Evolutionary conservation across 2,113 vertebrate genomes (phyloP).

Genomic region (Albula glossodonta): DNA sequence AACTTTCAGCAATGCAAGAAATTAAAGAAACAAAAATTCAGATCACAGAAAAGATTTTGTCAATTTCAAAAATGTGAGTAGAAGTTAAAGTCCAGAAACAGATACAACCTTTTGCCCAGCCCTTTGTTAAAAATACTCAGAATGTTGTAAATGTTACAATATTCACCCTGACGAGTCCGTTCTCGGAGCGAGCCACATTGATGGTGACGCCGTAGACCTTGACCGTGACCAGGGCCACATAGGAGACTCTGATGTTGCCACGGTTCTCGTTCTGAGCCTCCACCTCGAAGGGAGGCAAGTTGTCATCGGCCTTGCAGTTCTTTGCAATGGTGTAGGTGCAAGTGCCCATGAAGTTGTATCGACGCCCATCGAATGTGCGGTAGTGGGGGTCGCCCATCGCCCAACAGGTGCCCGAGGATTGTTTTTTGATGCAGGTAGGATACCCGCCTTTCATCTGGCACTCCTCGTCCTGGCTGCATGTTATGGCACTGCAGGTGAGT

Average conservation of each 20-base stretch:
- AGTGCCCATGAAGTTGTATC: conserved; percentile 68
- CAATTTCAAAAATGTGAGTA: too few species aligned
- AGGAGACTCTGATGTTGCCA: conserved; percentile 64
- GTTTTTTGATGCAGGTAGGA: conserved; percentile 46
- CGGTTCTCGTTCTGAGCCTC: conserved; percentile 69
- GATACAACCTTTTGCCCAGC: background rate
- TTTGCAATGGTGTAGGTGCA: conserved; percentile 66
- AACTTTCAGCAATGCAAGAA: too few species aligned
- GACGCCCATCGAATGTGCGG: conserved; percentile 61
- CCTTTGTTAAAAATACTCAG: too few species aligned
- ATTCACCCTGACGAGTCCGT: conserved; percentile 70
- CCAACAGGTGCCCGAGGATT: conserved; percentile 56
- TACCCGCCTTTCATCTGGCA: conserved; percentile 46
- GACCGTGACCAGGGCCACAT: conserved; percentile 64
- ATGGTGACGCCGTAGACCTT: conserved; percentile 64
- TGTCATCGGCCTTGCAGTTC: conserved; percentile 47
- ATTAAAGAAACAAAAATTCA: too few species aligned
- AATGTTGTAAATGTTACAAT: too few species aligned
- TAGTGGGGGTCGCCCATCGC: conserved; percentile 69
- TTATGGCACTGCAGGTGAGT: conserved; percentile 40
- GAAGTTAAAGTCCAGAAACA: too few species aligned
- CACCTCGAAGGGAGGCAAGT: conserved; percentile 58
- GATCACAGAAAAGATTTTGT: too few species aligned
- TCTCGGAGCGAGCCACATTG: conserved; percentile 58
- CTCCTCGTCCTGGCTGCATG: conserved; percentile 47